These are phyloP conservation scores for Drosophila rufa DNA, from an alignment of 1,140 invertebrate genomes.

Conservation along the genomic window DNA sequence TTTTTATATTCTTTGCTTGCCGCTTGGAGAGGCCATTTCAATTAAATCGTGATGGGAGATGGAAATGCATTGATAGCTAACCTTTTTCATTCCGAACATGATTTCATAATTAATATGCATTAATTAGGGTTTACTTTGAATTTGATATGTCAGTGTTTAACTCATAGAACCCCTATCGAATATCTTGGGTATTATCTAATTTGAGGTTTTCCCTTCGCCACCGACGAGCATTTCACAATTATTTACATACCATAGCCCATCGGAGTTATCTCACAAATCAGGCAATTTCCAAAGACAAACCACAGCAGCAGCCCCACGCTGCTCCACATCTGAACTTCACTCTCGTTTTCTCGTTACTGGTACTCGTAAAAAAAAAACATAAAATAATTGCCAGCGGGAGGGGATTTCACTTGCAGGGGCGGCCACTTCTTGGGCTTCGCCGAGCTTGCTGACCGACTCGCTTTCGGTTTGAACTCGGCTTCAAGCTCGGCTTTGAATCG, in stretches of 20 bases:
- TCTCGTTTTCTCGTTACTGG: conserved; percentile 73
- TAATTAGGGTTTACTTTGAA: conserved; percentile 24
- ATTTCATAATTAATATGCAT: conserved; percentile 47
- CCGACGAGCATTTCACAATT: conserved; percentile 38
- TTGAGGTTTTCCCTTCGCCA: conserved; percentile 29
- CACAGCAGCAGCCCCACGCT: conserved; percentile 42
- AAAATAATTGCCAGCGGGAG: conserved; percentile 70
- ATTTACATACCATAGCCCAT: conserved; percentile 39
- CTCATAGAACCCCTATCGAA: conserved; percentile 20
- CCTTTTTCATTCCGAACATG: conserved; percentile 36
- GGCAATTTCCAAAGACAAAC: conserved; percentile 58
- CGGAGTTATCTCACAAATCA: conserved; percentile 52
- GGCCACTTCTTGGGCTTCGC: conserved; percentile 73
- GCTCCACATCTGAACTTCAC: conserved; percentile 72
- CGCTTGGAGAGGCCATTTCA: conserved; percentile 58
- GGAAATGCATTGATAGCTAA: conserved; percentile 39
- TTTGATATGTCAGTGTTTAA: conserved; percentile 31
- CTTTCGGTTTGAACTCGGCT: conserved; percentile 49
- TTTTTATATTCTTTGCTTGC: neutral
- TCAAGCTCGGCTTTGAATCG: conserved; percentile 46
- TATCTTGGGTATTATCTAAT: conserved; percentile 17
- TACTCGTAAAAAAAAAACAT: conserved; percentile 39
- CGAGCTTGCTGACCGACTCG: conserved; percentile 61
- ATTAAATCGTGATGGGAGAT: conserved; percentile 74
- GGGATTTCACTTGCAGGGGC: conserved; percentile 24